Evolutionary conservation across 2,888 invertebrate genomes (phyloP), one percentile per base, ranked within the genome.

Genomic region (Ctena decussata): DNA sequence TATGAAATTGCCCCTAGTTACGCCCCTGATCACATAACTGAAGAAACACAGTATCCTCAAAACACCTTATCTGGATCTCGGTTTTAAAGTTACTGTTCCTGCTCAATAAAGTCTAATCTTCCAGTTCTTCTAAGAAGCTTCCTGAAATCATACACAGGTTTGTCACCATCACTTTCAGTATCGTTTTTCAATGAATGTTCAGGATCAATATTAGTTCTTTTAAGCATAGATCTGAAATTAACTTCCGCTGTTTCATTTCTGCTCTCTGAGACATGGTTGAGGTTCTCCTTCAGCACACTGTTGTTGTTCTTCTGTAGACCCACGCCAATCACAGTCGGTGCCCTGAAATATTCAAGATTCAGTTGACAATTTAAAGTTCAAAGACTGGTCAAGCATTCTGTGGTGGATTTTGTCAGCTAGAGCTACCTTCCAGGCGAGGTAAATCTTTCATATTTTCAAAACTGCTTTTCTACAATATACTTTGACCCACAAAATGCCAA

Each of bases 121-220:
- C 88, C 88, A 27, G 88, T 88, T 70, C 84, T 85, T 44, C 77
- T 72, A 35, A 88, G 72, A 79, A 86, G 49, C 70, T 85, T 86
- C 44, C 88, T 53, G 49, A 88, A 88, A 27, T 88, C 84, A 49
- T 82, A 88, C 32, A 88, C 65, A 24, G 88, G 88, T 65, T 84
- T 86, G 27, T 88, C 88, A 27, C n/a, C 39, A 24, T 81, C 80
- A 30, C 73, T 39, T 12, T n/a, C 49, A 12, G 30, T 39, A 0
- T 82, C 77, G 24, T 30, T 49, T 35, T 78, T 77, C 35, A 77
- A 71, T 60, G 86, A 90, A 11, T 87, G 69, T 30, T 89, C 80
- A 27, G 90, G 89, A 65, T 92, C 90, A 74, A 94, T 91, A 37
- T 92, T 86, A 21, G 93, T 93, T 41, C 91, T 90, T 15, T 92